phyloP scores from a whole-genome alignment of 2,113 vertebrate genomes.

The Myrmecophaga tridactyla region DNA sequence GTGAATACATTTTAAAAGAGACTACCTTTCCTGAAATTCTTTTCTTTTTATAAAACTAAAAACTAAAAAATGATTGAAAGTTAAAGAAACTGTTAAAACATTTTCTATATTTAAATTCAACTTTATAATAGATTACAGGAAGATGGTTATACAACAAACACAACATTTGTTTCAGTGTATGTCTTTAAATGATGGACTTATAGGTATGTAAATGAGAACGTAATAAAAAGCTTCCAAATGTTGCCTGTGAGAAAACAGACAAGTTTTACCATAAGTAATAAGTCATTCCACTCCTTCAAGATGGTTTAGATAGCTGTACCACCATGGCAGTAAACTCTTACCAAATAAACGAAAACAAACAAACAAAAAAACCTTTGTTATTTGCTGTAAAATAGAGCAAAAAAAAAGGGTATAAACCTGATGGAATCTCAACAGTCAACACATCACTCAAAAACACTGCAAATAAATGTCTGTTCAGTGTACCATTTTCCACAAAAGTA shows the following conservation, averaged over 20 bases:
- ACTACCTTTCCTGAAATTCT: conserved; percentile 79
- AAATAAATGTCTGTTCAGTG: conserved; percentile 81
- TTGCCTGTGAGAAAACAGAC: conserved; percentile 89
- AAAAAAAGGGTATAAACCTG: conserved; percentile 75
- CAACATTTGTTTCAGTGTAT: conserved; percentile 91
- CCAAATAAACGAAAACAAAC: conserved; percentile 58
- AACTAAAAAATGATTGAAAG: conserved; percentile 82
- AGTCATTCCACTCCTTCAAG: conserved; percentile 85
- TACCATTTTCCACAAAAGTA: conserved; percentile 81
- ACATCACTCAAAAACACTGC: conserved; percentile 79
- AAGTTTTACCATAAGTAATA: conserved; percentile 84
- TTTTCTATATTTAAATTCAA: conserved; percentile 96
- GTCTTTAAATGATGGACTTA: conserved; percentile 89
- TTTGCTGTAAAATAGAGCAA: conserved; percentile 20
- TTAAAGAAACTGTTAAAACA: conserved; percentile 91
- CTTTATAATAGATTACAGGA: conserved; percentile 98
- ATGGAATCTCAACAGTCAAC: conserved; percentile 76
- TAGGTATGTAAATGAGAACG: conserved; percentile 90
- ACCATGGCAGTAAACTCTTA: conserved; percentile 88
- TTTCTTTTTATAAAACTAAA: conserved; percentile 72
- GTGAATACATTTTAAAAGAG: conserved; percentile 81
- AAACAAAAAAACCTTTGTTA: conserved; percentile 56
- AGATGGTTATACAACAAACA: conserved; percentile 85
- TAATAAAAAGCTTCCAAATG: conserved; percentile 90
- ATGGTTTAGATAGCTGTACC: conserved; percentile 89